A percentile compares a stretch with the other conserved stretches of the same genome.
phyloP scores from a whole-genome alignment of 2,113 vertebrate species.

The Hirundichthys speculiger region DNA sequence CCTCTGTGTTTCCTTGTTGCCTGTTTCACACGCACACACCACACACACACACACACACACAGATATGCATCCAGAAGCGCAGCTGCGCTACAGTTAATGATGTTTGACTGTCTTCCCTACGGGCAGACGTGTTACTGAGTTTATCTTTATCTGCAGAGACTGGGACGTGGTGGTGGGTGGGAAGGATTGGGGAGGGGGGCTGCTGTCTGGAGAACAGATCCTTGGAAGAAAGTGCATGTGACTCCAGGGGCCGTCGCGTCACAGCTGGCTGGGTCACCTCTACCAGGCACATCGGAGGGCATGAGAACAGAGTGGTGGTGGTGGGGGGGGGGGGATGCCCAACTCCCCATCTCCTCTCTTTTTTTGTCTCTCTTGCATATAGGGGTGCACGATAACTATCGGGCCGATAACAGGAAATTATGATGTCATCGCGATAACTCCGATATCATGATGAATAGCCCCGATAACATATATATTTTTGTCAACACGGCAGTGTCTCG shows the following conservation, averaged over 20 bases:
- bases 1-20: slow-evolving; percentile 9
- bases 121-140: slow-evolving; percentile 63
- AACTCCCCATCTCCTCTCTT: no score
- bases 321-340: no score
- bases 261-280: slow-evolving; percentile 70
- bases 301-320: slow-evolving; percentile 10
- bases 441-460: no score
- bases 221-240: slow-evolving; percentile 30
- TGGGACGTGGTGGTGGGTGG: slow-evolving; percentile 35
- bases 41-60: slow-evolving; percentile 17
- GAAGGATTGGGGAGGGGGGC: neutral
- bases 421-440: no score
- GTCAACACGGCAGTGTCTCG: no score
- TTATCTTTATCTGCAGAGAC: slow-evolving; percentile 67
- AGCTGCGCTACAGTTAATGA: slow-evolving; percentile 66
- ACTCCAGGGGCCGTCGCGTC: slow-evolving; percentile 48
- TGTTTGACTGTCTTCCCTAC: slow-evolving; percentile 58
- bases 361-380: no score
- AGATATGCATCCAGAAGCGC: neutral
- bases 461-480: no score
- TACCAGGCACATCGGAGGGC: slow-evolving; percentile 12
- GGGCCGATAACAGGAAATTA: no score
- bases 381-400: no score
- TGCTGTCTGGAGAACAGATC: slow-evolving; percentile 41
- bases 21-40: neutral